Evolutionary conservation across 2,888 invertebrate species (phyloP), one percentile per base, ranked within the genome.

Genomic region (Drosophila neonasuta): DNA sequence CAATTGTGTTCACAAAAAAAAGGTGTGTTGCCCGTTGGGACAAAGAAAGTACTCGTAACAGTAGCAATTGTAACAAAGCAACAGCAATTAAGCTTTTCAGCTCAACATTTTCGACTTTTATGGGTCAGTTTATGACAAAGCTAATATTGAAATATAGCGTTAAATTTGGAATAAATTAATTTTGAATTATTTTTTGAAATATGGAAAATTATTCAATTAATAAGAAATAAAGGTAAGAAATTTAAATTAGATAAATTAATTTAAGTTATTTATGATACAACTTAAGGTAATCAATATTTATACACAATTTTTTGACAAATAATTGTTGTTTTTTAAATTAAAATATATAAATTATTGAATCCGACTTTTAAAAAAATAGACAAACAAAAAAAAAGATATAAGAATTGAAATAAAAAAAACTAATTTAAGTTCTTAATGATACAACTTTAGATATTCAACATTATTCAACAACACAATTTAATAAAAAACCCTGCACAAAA

Each of bases 1-100:
- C 72, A 71, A 73, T 76, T 76, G 73, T 66, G 20, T 8, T 46
- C 55, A 57, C 48, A 54, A 57, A 57, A 54, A 45, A 39, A 63
- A 44, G 57, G 63, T 49, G 57, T 62, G 57, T 44, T 55, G 36
- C 13, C 13, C 30, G 56, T 46, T 45, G 52, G 57, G 30, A 71
- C 20, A 49, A 45, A 48, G 63, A 58, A 63, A 63, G 63, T 29
- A 29, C 32, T 56, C 45, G 34, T 56, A 59, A 51, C 51, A 56
- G 39, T 55, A 50, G 44, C 52, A 46, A 57, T 57, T 54, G 57
- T 62, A 42, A 63, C 34, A 62, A 39, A 51, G 32, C 34, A 42
- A 50, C 8, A 39, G 41, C 41, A 62, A 46, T 55, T 41, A 39
- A 30, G 39, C 29, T 42, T 30, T 41, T 52, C 11, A 36, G 11